Evolutionary conservation across 1,140 invertebrate genomes (phyloP), one percentile per base, ranked within the genome.

Genomic region (Philotrypesis tridentata): DNA sequence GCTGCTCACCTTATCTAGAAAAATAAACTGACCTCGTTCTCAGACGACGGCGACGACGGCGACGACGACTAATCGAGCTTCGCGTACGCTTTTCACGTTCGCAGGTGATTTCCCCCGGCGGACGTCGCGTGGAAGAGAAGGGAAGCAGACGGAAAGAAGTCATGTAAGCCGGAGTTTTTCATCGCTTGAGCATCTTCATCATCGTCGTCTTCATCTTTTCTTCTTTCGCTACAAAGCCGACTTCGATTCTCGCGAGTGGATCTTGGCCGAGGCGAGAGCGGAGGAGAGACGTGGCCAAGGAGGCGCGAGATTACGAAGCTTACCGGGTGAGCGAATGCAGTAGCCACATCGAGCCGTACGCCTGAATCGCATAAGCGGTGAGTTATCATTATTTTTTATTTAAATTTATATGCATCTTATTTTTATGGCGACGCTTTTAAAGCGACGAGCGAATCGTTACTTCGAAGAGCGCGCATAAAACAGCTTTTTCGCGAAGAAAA

Each of bases 331-430:
- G 48, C 67, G 67, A 29, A 68, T 68, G 67, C 67, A 31, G 67
- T 68, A 68, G 67, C 21, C 31, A 68, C 12, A 65, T 55, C 63
- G 21, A 25, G 29, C 48, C 55, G 67, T 23, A 70, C 77, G 67
- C 65, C 65, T 70, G 33, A 55, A 79, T 79, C 67, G 48, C 55
- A n/a, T 55, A 61, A 48, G 48, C 67, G 77, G 67, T 79, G 4
- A 70, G 43, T 70, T 70, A 48, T 14, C 1, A 43, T 43, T 43
- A 11, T 43, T 43, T 12, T 37, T 37, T 37, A 37, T n/a, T n/a
- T n/a, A n/a, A n/a, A n/a, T n/a, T n/a, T n/a, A n/a, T n/a, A n/a
- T n/a, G n/a, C n/a, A n/a, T n/a, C n/a, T n/a, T n/a, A n/a, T n/a
- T n/a, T n/a, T n/a, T n/a, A n/a, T n/a, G n/a, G n/a, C n/a, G n/a